Base-by-base conservation (phyloP, 2,113 vertebrate genomes). In the rabbit (Oryctolagus cuniculus) region DNA sequence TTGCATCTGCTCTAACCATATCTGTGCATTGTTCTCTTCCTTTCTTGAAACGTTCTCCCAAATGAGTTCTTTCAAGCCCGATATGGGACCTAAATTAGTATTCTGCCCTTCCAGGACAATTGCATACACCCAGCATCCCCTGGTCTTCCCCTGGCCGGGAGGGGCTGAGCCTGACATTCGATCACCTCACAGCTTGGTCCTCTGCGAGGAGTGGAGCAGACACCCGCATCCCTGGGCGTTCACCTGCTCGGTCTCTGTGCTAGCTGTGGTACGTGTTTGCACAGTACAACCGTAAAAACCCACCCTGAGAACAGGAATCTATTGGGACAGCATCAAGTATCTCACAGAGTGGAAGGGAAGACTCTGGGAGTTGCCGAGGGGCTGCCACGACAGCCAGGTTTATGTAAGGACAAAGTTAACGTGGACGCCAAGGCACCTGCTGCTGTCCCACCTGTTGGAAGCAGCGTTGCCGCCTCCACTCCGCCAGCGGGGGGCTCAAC, bases 51-150 rank as follows among this genome's bases (percentile, higher is more conserved):
- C 44, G 19, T 90, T 92, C 58, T 88, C 82, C 38, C 34, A 73
- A 83, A 86, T 36, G 29, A 74, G 38, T 31, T 64, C 51, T 86
- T 79, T 69, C 72, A 44, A 89, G 55, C 38, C 64, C 19, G 5
- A 21, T n/a, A 66, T 70, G 31, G n/a, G 29, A 17, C 12, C 22
- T 53, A 44, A 85, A 78, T 72, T 90, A 93, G 89, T 96, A 91
- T 93, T 95, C 89, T 74, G 64, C 90, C 75, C 73, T 84, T 77
- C 29, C 89, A 58, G 87, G 74, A 44, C 91, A 94, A 93, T 49
- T 31, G 74, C 64, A 82, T 12, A 13, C 29, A 69, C 6, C 75
- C 73, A 22, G 31, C 3, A 3, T 64, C 87, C 38, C 34, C 3
- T 5, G 0, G 3, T 27, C 21, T 29, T 19, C 8, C n/a, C 38